Conservation (phyloP, 2,113 vertebrate genomes). For the Tauraco erythrolophus region DNA sequence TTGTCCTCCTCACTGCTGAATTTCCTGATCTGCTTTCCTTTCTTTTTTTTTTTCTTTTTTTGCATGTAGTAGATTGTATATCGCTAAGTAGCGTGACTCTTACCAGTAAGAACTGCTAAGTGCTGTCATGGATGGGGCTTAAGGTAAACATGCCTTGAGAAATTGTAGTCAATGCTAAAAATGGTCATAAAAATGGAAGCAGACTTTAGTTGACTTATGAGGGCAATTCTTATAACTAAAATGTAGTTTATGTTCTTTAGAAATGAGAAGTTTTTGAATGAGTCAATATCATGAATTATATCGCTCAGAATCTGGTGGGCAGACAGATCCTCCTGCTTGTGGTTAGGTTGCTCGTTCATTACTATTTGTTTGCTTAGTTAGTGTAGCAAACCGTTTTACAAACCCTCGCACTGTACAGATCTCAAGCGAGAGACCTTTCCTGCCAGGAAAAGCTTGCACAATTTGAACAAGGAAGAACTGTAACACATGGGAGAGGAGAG, state of each 20-base stretch:
- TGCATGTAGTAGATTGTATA: neutral
- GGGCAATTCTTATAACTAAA: neutral
- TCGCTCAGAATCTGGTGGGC: neutral
- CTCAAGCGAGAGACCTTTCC: neutral
- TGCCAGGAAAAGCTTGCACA: neutral
- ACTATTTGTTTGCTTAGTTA: neutral
- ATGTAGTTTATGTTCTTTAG: neutral
- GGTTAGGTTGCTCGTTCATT: neutral
- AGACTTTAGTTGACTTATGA: neutral
- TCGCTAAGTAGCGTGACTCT: neutral
- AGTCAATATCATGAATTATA: neutral
- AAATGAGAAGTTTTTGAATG: neutral
- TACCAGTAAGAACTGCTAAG: neutral
- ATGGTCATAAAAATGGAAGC: neutral
- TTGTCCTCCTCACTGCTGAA: conserved; percentile 15
- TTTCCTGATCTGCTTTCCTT: conserved; percentile 2
- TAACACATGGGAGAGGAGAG: neutral
- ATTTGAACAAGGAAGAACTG: neutral
- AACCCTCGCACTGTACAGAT: neutral
- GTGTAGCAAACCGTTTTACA: neutral
- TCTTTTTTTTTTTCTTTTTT: neutral
- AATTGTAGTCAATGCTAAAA: neutral
- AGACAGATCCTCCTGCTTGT: neutral
- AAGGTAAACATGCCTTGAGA: neutral
- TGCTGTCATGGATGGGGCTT: neutral